Conservation (phyloP, 2,797 vertebrate species). For the Myotis vivesi region DNA sequence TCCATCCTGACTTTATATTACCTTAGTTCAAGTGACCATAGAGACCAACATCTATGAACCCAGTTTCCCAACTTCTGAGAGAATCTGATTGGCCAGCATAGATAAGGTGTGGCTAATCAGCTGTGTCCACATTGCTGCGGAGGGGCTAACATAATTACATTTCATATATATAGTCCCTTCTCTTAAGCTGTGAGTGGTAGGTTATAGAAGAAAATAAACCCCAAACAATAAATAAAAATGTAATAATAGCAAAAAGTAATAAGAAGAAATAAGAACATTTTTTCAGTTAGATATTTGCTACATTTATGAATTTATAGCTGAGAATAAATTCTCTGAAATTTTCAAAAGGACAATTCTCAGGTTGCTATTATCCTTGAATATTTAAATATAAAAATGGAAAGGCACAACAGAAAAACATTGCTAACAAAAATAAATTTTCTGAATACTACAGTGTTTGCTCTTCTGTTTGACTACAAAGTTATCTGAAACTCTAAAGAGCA, state of each 20-base stretch:
- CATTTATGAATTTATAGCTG: neutral
- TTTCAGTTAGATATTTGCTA: neutral
- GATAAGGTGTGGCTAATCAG: neutral
- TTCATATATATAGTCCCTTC: neutral
- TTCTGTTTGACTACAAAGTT: neutral
- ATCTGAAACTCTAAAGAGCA: slow-evolving; percentile 6
- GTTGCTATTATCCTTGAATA: neutral
- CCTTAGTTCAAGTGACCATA: neutral
- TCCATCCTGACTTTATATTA: neutral
- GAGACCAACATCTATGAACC: neutral
- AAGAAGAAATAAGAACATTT: neutral
- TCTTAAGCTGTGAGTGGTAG: neutral
- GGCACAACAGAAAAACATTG: neutral
- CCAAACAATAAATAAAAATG: neutral
- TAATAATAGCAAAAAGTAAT: neutral
- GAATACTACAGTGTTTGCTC: neutral
- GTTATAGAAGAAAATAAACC: neutral
- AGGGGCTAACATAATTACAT: neutral
- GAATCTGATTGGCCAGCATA: neutral
- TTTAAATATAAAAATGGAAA: neutral
- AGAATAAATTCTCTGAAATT: neutral
- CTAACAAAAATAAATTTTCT: neutral
- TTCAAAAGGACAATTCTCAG: neutral
- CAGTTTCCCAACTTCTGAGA: neutral
- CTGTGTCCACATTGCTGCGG: neutral